Evolutionary conservation across 1,140 invertebrate genomes (phyloP).

Genomic region (Cepaea nemoralis): DNA sequence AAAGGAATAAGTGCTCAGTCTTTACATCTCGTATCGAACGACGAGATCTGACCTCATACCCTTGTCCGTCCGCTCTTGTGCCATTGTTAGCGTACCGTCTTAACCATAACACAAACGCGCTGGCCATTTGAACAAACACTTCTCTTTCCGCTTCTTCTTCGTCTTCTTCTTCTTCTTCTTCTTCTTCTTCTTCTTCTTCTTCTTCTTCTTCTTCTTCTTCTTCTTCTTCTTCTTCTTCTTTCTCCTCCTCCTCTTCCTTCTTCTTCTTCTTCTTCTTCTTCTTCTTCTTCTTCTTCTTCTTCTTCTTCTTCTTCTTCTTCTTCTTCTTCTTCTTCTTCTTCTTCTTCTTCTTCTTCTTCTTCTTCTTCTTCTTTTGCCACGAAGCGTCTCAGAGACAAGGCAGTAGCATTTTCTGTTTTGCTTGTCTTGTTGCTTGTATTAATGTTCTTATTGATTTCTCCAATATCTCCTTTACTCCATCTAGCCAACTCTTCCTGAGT

Average conservation of each 20-base stretch:
- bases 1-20: no score
- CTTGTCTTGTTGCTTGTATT: no score
- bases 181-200: constrained; percentile 3
- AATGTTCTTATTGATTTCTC: no score
- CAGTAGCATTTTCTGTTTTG: no score
- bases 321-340: constrained; percentile 30
- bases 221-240: constrained; percentile 10
- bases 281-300: constrained; percentile 30
- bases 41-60: background rate
- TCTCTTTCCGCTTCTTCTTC: no score
- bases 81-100: background rate
- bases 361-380: background rate
- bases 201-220: constrained; percentile 14
- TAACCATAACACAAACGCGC: background rate
- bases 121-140: background rate
- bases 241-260: background rate
- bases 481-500: no score
- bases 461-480: no score
- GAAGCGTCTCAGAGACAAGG: background rate
- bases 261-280: constrained; percentile 30
- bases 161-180: no score
- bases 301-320: constrained; percentile 30
- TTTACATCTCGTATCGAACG: no score
- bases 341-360: constrained; percentile 29
- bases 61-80: no score